Conservation (phyloP, 1,140 invertebrate species). For the Pararge aegeria region DNA sequence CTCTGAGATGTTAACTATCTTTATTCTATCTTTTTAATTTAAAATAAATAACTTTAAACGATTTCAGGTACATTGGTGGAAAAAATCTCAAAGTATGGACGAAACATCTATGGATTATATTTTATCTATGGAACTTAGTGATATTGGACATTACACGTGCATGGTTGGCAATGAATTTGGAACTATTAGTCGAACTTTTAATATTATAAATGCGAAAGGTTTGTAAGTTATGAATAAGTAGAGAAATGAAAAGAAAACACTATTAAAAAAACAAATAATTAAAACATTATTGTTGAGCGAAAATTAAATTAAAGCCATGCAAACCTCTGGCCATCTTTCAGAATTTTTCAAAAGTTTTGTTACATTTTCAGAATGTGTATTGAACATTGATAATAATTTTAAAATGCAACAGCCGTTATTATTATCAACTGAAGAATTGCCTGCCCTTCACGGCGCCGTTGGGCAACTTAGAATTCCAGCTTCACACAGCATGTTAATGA, state of each 20-base stretch:
- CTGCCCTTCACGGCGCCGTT: too few species aligned
- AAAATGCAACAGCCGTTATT: neutral
- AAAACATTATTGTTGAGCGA: too few species aligned
- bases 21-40: too few species aligned
- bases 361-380: neutral
- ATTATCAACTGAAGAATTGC: neutral
- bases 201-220: conserved; percentile 37
- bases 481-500: neutral
- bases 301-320: too few species aligned
- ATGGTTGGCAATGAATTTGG: conserved; percentile 43
- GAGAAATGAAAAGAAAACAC: neutral
- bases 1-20: too few species aligned
- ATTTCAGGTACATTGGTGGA: conserved; percentile 39
- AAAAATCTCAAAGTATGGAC: conserved; percentile 26
- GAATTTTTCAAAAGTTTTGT: neutral
- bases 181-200: conserved; percentile 36
- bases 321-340: too few species aligned
- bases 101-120: conserved; percentile 17
- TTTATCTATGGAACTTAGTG: conserved; percentile 26
- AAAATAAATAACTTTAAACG: too few species aligned
- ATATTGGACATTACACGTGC: conserved; percentile 41
- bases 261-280: too few species aligned
- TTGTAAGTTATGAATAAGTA: conserved; percentile 7
- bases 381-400: neutral
- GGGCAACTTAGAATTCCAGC: neutral